These are phyloP conservation scores for Buathra laborator DNA, from an alignment of 2,888 invertebrate species.

Conservation along the genomic window DNA sequence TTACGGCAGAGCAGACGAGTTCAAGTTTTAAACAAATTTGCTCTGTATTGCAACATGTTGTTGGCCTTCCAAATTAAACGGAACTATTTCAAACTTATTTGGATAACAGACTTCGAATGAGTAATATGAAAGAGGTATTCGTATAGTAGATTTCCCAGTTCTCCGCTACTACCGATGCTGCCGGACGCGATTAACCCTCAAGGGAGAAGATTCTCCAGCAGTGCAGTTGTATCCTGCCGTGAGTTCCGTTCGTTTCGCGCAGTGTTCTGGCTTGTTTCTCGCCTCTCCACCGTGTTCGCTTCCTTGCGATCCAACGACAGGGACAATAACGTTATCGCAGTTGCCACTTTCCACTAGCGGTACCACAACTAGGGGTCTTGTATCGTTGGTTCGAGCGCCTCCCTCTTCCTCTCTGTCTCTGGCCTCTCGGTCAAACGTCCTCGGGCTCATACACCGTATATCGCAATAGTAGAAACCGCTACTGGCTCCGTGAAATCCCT, in stretches of 20 bases:
- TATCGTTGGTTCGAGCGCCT: slow-evolving; percentile 20
- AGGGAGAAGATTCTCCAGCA: slow-evolving; percentile 27
- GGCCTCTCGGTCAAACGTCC: slow-evolving; percentile 30
- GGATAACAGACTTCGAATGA: slow-evolving; percentile 26
- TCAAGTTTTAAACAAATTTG: not conserved
- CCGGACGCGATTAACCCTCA: slow-evolving; percentile 50
- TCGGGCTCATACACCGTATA: slow-evolving; percentile 18
- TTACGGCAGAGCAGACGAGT: not conserved
- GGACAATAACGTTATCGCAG: slow-evolving; percentile 64
- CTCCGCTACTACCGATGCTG: slow-evolving; percentile 9
- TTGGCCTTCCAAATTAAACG: not conserved
- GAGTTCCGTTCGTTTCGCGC: slow-evolving; percentile 45
- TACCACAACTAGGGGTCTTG: slow-evolving; percentile 46
- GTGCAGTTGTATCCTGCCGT: slow-evolving; percentile 44
- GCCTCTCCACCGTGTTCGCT: slow-evolving; percentile 1
- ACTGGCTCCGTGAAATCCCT: slow-evolving; percentile 33
- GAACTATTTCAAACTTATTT: not conserved
- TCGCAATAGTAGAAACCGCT: slow-evolving; percentile 14
- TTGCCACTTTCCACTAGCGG: slow-evolving; percentile 47
- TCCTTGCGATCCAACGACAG: slow-evolving; percentile 51
- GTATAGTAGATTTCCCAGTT: slow-evolving; percentile 27
- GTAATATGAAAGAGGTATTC: slow-evolving; percentile 25
- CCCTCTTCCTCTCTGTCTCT: slow-evolving; percentile 15
- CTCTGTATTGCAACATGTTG: not conserved
- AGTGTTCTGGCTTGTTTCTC: slow-evolving; percentile 49